Percentiles rank a stretch among this genome's conserved stretches.
Evolutionary conservation across 2,797 vertebrate species (phyloP).

Genomic region (Acanthis flammea): DNA sequence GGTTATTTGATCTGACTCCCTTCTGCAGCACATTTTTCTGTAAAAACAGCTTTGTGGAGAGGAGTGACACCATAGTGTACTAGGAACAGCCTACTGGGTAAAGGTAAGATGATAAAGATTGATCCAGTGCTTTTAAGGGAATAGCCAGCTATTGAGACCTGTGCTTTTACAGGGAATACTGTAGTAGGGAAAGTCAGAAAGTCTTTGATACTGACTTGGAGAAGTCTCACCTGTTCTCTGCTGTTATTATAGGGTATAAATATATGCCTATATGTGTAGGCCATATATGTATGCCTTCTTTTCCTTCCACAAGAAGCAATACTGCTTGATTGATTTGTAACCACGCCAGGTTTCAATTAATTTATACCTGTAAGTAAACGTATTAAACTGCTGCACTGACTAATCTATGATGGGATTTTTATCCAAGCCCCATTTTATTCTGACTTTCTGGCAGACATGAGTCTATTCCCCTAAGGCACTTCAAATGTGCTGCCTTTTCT

Average conservation of each 20-base stretch:
- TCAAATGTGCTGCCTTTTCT: background rate
- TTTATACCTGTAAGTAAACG: background rate
- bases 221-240: background rate
- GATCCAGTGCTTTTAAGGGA: background rate
- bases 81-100: background rate
- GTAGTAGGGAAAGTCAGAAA: background rate
- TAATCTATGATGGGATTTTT: background rate
- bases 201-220: background rate
- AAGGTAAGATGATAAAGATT: background rate
- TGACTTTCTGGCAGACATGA: background rate
- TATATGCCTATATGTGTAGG: background rate
- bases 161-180: background rate
- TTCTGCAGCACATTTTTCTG: background rate
- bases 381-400: background rate
- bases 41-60: background rate
- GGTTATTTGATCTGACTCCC: background rate
- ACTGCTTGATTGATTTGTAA: background rate
- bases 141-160: background rate
- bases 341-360: background rate
- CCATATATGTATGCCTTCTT: background rate
- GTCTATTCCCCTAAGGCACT: conserved; percentile 2
- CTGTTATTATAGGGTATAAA: background rate
- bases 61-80: background rate
- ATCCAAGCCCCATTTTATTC: background rate
- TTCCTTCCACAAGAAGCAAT: background rate